These are phyloP conservation scores for Dromococcyx pavoninus DNA, from an alignment of 2,797 vertebrate genomes.

Conservation along the genomic window DNA sequence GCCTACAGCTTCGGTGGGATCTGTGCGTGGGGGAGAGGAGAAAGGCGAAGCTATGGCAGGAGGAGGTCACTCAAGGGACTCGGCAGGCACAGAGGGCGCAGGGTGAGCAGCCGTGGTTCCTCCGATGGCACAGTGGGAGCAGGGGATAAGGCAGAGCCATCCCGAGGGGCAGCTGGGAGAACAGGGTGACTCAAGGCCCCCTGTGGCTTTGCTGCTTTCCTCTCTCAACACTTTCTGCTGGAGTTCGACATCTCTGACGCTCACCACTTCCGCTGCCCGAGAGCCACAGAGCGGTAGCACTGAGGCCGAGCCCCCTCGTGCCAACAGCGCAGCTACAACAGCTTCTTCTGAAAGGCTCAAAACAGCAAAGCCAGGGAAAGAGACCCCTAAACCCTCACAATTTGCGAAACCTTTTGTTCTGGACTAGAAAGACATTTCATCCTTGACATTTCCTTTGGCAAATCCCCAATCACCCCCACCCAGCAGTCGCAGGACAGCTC, in stretches of 20 bases:
- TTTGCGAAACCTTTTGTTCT: background rate
- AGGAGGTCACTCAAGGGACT: background rate
- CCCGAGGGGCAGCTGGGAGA: background rate
- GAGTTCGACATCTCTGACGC: background rate
- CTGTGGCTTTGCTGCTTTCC: fast-evolving
- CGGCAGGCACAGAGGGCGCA: background rate
- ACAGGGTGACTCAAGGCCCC: fast-evolving
- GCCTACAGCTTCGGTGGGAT: background rate
- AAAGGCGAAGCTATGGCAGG: background rate
- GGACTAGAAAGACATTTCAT: background rate
- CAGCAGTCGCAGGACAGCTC: constrained; percentile 6
- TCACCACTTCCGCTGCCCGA: background rate
- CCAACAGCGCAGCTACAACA: background rate
- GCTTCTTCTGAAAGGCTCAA: background rate
- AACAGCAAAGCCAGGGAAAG: background rate
- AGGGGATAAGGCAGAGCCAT: background rate
- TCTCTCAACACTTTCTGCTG: background rate
- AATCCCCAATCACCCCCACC: background rate
- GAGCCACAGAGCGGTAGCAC: fast-evolving
- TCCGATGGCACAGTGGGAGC: fast-evolving
- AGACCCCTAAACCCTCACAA: background rate
- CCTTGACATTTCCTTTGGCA: background rate
- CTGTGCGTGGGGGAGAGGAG: fast-evolving
- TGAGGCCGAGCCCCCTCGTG: background rate
- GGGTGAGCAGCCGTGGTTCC: background rate